These are phyloP conservation scores for Aquatica leii DNA, from an alignment of 2,888 invertebrate genomes.

Conservation along the genomic window DNA sequence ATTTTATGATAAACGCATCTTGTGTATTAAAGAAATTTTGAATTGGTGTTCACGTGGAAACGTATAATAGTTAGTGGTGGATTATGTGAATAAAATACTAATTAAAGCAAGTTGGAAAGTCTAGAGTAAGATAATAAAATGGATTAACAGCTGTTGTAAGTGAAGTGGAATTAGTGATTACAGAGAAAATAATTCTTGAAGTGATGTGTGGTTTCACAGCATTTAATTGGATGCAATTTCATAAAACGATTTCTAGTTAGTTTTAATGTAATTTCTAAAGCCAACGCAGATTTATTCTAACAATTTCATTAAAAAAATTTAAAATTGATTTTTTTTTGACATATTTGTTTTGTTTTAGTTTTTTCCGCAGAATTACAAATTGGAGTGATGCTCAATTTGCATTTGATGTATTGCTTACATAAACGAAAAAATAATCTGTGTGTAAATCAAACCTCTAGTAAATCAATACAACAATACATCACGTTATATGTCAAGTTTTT, in stretches of 20 bases:
- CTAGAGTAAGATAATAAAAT: constrained; percentile 2
- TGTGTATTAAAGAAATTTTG: not conserved
- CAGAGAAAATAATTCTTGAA: constrained; percentile 3
- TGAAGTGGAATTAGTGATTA: constrained; percentile 10
- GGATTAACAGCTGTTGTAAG: constrained; percentile 9
- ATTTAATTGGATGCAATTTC: too few relatives aligned
- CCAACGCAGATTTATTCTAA: too few relatives aligned
- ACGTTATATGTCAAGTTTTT: not conserved
- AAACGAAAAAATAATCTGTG: not conserved
- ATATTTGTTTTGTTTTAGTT: too few relatives aligned
- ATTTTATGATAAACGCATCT: not conserved
- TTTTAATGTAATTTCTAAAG: too few relatives aligned
- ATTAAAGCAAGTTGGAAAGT: not conserved
- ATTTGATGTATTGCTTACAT: too few relatives aligned
- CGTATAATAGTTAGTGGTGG: not conserved
- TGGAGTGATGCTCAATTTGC: too few relatives aligned
- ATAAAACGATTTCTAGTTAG: too few relatives aligned
- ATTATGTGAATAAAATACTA: not conserved
- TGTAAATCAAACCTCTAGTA: constrained; percentile 1
- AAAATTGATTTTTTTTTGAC: too few relatives aligned
- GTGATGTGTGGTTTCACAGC: too few relatives aligned
- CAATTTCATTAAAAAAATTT: too few relatives aligned
- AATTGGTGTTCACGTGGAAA: not conserved
- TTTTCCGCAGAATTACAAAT: too few relatives aligned
- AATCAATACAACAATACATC: constrained; percentile 3